A percentile compares a stretch with the other conserved stretches of the same genome.
Evolutionary conservation across 53 echinoderm and acorn worm species (phyloP).

Genomic region (Mesocentrotus franciscanus): DNA sequence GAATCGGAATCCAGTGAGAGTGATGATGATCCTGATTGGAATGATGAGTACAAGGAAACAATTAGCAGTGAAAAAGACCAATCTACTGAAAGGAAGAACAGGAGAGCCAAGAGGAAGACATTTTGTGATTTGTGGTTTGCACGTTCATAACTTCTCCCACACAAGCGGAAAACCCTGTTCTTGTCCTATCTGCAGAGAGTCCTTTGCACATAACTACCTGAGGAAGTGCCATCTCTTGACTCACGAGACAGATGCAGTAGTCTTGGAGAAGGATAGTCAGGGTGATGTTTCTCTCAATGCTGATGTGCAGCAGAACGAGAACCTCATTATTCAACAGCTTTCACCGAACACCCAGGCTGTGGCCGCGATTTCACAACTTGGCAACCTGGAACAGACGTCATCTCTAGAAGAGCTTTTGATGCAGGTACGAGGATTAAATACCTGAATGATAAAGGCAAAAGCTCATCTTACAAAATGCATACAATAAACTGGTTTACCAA

Average conservation of each 20-base stretch:
- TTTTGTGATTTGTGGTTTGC: constrained; percentile 39
- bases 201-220: constrained; percentile 35
- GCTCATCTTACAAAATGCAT: too few relatives aligned
- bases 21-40: neutral
- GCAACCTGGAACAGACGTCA: neutral
- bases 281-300: neutral
- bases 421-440: neutral
- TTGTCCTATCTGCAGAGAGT: constrained; percentile 13
- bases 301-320: neutral
- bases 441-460: too few relatives aligned
- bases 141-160: constrained; percentile 27
- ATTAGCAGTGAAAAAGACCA: neutral
- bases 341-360: neutral
- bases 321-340: neutral
- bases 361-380: neutral
- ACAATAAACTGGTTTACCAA: too few relatives aligned
- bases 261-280: neutral
- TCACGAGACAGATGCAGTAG: neutral
- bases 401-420: neutral
- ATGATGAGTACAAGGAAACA: neutral
- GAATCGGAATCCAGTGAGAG: neutral
- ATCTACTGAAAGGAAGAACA: neutral
- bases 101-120: neutral
- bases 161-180: constrained; percentile 36
- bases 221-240: constrained; percentile 42